A percentile compares a stretch with the other conserved stretches of the same genome.
These are phyloP conservation scores for Matsumurasca onukii DNA, from an alignment of 1,140 invertebrate genomes.

Conservation along the genomic window DNA sequence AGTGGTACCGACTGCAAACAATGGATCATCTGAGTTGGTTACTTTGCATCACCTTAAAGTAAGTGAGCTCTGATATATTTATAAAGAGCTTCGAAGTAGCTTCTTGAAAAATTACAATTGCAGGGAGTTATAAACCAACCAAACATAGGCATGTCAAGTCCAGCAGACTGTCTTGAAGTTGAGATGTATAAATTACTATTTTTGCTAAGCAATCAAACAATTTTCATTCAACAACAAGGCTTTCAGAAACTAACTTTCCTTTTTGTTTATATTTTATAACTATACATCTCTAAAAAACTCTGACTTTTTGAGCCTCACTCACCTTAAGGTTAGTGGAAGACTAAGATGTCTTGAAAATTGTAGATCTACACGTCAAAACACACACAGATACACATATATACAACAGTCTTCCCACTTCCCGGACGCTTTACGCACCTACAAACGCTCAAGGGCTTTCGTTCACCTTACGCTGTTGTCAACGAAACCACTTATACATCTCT, in stretches of 20 bases:
- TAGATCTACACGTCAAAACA: no score
- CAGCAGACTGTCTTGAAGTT: background rate
- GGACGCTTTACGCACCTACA: no score
- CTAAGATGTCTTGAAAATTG: no score
- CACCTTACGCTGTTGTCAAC: no score
- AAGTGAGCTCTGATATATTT: slow-evolving; percentile 37
- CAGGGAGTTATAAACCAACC: background rate
- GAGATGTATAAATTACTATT: background rate
- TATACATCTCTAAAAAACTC: no score
- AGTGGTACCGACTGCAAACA: slow-evolving; percentile 95
- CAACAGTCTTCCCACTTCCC: no score
- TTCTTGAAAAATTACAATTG: background rate
- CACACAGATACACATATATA: no score
- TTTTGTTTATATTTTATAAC: no score
- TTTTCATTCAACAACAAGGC: background rate
- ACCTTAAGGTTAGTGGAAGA: no score
- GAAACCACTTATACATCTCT: no score
- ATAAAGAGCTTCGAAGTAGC: background rate
- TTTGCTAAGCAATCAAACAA: background rate
- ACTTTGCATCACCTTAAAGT: slow-evolving; percentile 67
- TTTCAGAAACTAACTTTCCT: background rate
- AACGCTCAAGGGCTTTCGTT: no score
- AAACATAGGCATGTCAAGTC: background rate
- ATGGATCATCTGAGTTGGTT: slow-evolving; percentile 95
- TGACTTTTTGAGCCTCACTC: no score